Conservation (phyloP, 2,888 invertebrate genomes). For the Ellobium chinense region DNA sequence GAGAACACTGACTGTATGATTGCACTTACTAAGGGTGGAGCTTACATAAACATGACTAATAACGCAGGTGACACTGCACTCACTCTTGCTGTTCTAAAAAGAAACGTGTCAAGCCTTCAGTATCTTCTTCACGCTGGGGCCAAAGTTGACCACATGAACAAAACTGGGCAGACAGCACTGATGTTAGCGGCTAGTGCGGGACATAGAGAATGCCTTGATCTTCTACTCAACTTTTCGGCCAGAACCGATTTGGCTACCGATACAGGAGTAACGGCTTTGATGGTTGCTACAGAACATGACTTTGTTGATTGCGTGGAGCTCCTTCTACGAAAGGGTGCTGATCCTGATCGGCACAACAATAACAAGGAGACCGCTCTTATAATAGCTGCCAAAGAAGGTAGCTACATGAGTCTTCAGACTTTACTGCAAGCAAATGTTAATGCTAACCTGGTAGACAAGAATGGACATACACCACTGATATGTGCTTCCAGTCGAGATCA, state of each 20-base stretch:
- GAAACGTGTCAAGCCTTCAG: background rate
- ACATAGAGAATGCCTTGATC: background rate
- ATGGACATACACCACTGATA: background rate
- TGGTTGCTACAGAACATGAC: background rate
- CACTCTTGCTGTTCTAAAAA: background rate
- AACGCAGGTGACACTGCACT: background rate
- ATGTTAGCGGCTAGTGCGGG: background rate
- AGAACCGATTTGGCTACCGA: background rate
- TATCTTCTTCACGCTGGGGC: background rate
- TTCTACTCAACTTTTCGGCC: background rate
- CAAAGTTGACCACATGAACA: background rate
- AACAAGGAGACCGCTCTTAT: background rate
- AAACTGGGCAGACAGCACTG: background rate
- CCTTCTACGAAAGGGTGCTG: background rate
- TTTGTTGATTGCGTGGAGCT: background rate
- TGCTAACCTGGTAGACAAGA: background rate
- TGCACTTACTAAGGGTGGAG: background rate
- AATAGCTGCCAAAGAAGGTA: background rate
- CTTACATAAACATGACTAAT: background rate
- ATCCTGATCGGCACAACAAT: background rate
- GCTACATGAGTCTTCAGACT: background rate
- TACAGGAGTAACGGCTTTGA: background rate
- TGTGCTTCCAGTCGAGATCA: background rate
- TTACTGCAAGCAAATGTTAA: background rate
- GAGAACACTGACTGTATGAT: background rate